phyloP scores from a whole-genome alignment of 2,113 vertebrate genomes.

The Catharus bicknelli region DNA sequence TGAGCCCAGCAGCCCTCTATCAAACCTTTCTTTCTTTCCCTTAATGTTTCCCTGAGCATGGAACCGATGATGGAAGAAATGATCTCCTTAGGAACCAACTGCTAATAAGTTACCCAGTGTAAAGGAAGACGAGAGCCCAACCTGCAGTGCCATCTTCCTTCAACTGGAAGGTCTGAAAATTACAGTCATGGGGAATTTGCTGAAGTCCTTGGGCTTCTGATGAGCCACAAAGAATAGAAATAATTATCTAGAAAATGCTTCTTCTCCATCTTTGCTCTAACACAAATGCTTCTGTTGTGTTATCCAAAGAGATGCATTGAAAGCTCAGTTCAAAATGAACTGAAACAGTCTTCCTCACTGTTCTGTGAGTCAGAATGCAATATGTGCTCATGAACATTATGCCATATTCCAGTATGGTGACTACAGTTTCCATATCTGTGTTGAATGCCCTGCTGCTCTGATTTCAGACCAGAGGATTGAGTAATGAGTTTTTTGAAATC shows the following conservation, averaged over 20 bases:
- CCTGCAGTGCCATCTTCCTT: not conserved
- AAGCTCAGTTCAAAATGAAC: not conserved
- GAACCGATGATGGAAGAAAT: not conserved
- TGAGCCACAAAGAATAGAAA: not conserved
- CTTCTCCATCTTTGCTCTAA: not conserved
- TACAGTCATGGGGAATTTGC: not conserved
- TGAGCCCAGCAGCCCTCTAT: not conserved
- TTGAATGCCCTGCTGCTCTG: not conserved
- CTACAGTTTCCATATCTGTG: not conserved
- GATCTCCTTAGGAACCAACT: not conserved
- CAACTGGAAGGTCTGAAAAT: not conserved
- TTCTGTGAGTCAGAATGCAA: not conserved
- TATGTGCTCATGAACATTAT: not conserved
- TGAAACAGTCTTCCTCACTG: not conserved
- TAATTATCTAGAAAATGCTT: not conserved
- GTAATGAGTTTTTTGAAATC: not conserved
- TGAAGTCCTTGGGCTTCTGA: not conserved
- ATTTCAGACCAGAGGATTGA: not conserved
- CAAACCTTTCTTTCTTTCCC: not conserved
- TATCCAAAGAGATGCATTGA: not conserved
- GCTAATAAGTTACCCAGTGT: not conserved
- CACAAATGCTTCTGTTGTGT: not conserved
- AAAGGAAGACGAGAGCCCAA: not conserved
- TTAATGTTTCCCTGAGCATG: not conserved
- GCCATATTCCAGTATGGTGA: not conserved